Conservation (phyloP, 2,113 vertebrate species). For the Sciurus niger region DNA sequence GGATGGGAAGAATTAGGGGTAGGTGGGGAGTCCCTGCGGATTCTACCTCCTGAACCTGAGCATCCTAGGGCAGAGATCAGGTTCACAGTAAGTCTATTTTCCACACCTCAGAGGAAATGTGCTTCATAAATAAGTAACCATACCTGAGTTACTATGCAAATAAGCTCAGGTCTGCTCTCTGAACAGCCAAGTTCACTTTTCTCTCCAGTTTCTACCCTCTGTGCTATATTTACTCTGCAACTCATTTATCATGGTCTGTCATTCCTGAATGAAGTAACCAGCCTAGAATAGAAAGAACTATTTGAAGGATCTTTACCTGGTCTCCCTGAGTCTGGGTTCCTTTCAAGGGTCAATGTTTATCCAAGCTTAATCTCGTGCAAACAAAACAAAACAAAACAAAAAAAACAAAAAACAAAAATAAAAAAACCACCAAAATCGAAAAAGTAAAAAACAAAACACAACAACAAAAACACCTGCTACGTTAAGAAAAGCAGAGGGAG, state of each 20-base stretch:
- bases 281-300: neutral
- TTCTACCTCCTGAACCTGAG: neutral
- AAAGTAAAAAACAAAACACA: no score
- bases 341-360: neutral
- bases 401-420: neutral
- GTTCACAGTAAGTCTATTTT: conserved; percentile 63
- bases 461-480: neutral
- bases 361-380: neutral
- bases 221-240: neutral
- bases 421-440: neutral
- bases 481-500: neutral
- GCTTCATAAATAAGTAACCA: conserved; percentile 75
- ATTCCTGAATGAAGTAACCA: neutral
- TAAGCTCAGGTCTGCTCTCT: neutral
- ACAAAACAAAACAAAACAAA: neutral
- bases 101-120: conserved; percentile 62
- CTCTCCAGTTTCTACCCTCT: neutral
- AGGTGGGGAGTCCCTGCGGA: no score
- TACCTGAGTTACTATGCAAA: conserved; percentile 42
- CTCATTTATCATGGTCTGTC: neutral
- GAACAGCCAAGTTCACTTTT: neutral
- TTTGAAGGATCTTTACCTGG: neutral
- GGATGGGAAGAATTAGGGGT: no score
- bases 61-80: conserved; percentile 23
- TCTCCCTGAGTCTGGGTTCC: neutral